Evolutionary conservation across 1,140 invertebrate genomes (phyloP).

Genomic region (Cydia strobilella): DNA sequence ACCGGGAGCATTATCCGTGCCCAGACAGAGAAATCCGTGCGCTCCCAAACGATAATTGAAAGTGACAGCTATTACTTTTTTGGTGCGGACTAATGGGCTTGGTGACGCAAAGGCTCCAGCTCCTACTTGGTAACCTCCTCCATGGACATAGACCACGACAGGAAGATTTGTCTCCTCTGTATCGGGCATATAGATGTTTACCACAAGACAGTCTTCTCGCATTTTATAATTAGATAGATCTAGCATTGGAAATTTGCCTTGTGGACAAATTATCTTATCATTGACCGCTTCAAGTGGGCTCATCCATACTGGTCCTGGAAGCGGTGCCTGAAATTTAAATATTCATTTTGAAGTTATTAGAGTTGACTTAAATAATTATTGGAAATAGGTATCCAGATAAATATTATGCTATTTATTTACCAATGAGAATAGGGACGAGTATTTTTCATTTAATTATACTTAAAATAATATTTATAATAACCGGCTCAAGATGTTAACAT

Average conservation of each 20-base stretch:
- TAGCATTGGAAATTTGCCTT: not conserved
- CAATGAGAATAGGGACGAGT: too few relatives aligned
- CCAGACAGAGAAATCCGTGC: slow-evolving; percentile 54
- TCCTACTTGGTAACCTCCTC: not conserved
- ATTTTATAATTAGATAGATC: not conserved
- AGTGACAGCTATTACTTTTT: slow-evolving; percentile 44
- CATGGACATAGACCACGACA: slow-evolving; percentile 2
- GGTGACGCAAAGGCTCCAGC: not conserved
- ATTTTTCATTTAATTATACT: too few relatives aligned
- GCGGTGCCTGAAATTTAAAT: not conserved
- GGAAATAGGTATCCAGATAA: too few relatives aligned
- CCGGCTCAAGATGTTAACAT: too few relatives aligned
- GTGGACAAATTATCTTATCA: not conserved
- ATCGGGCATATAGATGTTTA: not conserved
- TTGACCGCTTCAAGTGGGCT: not conserved
- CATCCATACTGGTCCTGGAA: not conserved
- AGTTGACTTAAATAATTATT: too few relatives aligned
- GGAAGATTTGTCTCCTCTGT: not conserved
- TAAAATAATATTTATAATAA: too few relatives aligned
- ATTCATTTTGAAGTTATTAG: not conserved
- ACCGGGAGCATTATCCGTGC: slow-evolving; percentile 48
- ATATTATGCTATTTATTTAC: too few relatives aligned
- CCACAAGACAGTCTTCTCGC: not conserved
- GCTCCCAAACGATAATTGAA: slow-evolving; percentile 54
- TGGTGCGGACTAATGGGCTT: not conserved